A percentile compares a stretch with the other conserved stretches of the same genome.
phyloP scores from a whole-genome alignment of 2,797 vertebrate species.

The Sebastes trivittatus region DNA sequence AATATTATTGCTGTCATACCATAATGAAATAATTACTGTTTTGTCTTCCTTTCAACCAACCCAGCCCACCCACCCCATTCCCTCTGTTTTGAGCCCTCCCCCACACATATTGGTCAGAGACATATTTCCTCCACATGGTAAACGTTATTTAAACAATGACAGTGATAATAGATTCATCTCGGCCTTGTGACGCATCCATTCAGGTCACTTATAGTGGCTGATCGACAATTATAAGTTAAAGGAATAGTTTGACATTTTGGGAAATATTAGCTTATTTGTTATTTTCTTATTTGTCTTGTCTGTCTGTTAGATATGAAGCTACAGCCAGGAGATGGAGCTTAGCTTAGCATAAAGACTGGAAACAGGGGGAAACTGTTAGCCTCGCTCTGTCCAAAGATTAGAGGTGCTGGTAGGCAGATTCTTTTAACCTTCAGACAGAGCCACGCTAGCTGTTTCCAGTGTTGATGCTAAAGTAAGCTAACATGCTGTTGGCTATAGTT shows the following conservation, averaged over 20 bases:
- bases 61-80: slow-evolving; percentile 46
- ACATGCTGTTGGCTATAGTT: too few species aligned
- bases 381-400: neutral
- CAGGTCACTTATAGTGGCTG: neutral
- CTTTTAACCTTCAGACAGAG: neutral
- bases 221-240: slow-evolving; percentile 4
- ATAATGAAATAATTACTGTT: slow-evolving; percentile 88
- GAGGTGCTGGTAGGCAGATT: neutral
- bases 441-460: neutral
- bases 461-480: too few species aligned
- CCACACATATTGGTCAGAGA: slow-evolving; percentile 23
- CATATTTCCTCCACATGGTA: slow-evolving; percentile 43
- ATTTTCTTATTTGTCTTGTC: neutral
- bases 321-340: neutral
- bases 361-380: neutral
- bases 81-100: slow-evolving; percentile 46
- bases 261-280: neutral
- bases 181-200: neutral
- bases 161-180: slow-evolving; percentile 43
- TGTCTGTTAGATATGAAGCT: neutral
- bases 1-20: slow-evolving; percentile 86
- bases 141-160: slow-evolving; percentile 70
- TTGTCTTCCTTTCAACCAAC: slow-evolving; percentile 76
- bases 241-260: neutral
- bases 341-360: neutral